Evolutionary conservation across 2,888 invertebrate genomes (phyloP), one percentile per base, ranked within the genome.

Genomic region (Mythimna lalbum): DNA sequence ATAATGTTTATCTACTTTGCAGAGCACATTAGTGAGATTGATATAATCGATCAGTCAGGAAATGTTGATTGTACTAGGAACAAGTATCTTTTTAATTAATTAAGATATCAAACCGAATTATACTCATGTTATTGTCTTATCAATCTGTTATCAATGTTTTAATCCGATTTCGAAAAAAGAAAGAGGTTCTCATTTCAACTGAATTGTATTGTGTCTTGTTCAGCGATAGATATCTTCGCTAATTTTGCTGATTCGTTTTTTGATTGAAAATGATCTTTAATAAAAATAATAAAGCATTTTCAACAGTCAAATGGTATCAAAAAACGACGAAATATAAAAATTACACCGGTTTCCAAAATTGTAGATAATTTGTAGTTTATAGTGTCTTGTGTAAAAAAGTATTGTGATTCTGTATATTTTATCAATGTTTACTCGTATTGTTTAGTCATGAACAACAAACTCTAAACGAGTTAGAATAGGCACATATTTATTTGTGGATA

Each of bases 401-500:
- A 43, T 57, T 63, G 66, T 67, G 49, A 59, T 69, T 64, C 14
- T 23, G 43, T 39, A 47, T 23, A 12, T 50, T 66, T 31, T 27
- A 59, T 49, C 39, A 66, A 59, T 63, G 63, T 52, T 80, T 63
- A 61, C 49, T 57, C 56, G 52, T 21, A 61, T 66, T 66, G 55
- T 53, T 61, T 57, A n/a, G 19, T 64, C 36, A 64, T 33, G 33
- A 63, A 70, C 43, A 72, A 33, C 47, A 33, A 67, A 74, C 66
- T 70, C 61, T 61, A 57, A 47, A 57, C 43, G 53, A 56, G 72
- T 68, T 56, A 55, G 39, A 53, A 67, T 57, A 57, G 21, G 12
- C 47, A 69, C 10, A 65, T 57, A 72, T 65, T 76, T 78, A 75
- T 75, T 74, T 79, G 78, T 82, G 82, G 83, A 81, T 83, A 72